These are phyloP conservation scores for Sceloporus undulatus DNA, from an alignment of 2,113 vertebrate species.

Conservation along the genomic window DNA sequence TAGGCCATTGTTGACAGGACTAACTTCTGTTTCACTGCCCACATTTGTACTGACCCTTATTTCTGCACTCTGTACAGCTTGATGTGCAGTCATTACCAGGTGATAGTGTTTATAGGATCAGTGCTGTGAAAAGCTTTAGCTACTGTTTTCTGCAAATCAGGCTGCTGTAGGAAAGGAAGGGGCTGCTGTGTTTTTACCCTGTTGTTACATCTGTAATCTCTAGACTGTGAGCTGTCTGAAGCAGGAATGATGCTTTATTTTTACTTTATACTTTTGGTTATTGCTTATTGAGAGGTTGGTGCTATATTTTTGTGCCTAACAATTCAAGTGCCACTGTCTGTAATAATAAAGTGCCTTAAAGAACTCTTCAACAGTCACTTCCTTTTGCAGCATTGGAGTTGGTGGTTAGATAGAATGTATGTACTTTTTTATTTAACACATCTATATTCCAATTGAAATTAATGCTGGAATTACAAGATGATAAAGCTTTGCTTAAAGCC, in stretches of 20 bases:
- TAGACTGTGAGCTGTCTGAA: background rate
- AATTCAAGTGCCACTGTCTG: background rate
- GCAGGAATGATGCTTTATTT: background rate
- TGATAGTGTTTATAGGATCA: background rate
- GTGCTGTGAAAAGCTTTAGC: background rate
- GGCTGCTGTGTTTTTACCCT: background rate
- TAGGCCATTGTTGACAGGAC: background rate
- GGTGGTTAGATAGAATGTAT: background rate
- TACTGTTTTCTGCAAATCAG: background rate
- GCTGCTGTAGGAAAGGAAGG: too few species aligned
- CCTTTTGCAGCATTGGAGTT: background rate
- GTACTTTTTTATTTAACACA: background rate
- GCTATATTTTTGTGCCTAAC: background rate
- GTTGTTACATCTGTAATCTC: background rate
- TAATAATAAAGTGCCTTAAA: constrained; percentile 9
- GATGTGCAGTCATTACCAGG: too few species aligned
- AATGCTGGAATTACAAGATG: background rate
- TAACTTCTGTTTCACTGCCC: background rate
- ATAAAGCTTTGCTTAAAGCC: background rate
- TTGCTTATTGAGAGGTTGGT: background rate
- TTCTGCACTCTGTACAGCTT: background rate
- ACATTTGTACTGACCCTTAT: background rate
- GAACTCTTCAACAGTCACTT: background rate
- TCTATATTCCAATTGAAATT: background rate
- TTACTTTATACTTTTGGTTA: background rate